phyloP scores from a whole-genome alignment of 1,140 invertebrate genomes.

The Drosophila funebris region DNA sequence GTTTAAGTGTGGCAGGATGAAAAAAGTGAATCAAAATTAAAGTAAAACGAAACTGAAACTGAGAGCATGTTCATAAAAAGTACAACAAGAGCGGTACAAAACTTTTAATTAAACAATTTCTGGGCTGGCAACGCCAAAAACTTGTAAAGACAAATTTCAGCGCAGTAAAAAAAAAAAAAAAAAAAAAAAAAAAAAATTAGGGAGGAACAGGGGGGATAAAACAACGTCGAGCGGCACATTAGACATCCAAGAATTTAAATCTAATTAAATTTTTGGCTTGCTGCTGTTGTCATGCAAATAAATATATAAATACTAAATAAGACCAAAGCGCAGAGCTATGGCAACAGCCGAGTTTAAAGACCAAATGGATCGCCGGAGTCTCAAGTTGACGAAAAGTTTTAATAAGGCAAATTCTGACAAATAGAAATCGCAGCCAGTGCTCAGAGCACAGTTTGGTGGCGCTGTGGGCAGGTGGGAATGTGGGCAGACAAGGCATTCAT shows the following conservation, averaged over 20 bases:
- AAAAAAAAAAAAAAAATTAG: constrained; percentile 11
- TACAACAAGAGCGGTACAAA: constrained; percentile 54
- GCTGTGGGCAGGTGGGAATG: neutral
- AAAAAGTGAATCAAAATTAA: constrained; percentile 14
- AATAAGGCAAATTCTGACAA: constrained; percentile 67
- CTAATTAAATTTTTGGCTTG: constrained; percentile 76
- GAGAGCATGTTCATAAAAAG: constrained; percentile 48
- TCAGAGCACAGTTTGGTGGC: neutral
- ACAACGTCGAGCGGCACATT: constrained; percentile 50
- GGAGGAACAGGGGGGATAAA: neutral
- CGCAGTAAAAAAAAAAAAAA: constrained; percentile 21
- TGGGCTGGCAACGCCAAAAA: constrained; percentile 60
- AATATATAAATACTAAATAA: constrained; percentile 55
- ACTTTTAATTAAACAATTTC: constrained; percentile 82
- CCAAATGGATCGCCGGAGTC: constrained; percentile 32
- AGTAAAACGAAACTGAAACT: constrained; percentile 50
- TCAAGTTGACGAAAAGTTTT: constrained; percentile 79
- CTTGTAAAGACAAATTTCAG: constrained; percentile 74
- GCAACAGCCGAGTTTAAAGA: constrained; percentile 72
- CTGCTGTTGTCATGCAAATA: constrained; percentile 72
- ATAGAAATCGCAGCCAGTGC: constrained; percentile 44
- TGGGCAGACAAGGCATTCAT: constrained; percentile 54
- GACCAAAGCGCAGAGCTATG: constrained; percentile 42
- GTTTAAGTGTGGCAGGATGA: constrained; percentile 32
- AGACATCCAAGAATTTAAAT: constrained; percentile 73